phyloP scores from a whole-genome alignment of 1,140 invertebrate species.

The Drosophila saltans region DNA sequence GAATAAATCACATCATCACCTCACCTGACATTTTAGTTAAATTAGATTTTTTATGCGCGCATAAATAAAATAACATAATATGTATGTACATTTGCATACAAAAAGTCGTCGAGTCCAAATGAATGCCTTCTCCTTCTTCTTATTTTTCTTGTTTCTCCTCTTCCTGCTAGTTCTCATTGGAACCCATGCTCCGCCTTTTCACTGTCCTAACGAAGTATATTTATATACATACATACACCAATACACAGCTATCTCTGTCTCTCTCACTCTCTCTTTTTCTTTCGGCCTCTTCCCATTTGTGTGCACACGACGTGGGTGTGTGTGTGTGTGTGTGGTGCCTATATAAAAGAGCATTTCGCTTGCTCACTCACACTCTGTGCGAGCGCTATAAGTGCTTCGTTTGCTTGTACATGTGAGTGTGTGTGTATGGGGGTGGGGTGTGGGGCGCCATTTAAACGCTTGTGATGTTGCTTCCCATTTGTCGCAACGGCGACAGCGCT shows the following conservation, averaged over 20 bases:
- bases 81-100: not conserved
- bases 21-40: constrained; percentile 66
- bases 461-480: constrained; percentile 70
- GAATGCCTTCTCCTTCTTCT: constrained; percentile 7
- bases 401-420: constrained; percentile 1
- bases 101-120: constrained; percentile 13
- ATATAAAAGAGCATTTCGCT: constrained; percentile 32
- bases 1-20: constrained; percentile 58
- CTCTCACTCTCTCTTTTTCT: constrained; percentile 23
- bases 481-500: constrained; percentile 37
- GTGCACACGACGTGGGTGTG: constrained; percentile 45
- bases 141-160: not conserved
- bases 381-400: constrained; percentile 21
- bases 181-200: constrained; percentile 75
- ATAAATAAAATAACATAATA: constrained; percentile 59
- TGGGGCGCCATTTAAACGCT: constrained; percentile 76
- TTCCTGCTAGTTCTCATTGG: constrained; percentile 12
- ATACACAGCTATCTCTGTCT: constrained; percentile 15
- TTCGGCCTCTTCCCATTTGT: constrained; percentile 41
- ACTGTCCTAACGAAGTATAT: constrained; percentile 19
- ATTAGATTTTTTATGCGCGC: constrained; percentile 58
- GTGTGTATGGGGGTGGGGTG: constrained; percentile 63
- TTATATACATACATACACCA: constrained; percentile 38
- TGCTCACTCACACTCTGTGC: constrained; percentile 38
- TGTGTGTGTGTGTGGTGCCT: constrained; percentile 52